phyloP scores from a whole-genome alignment of 2,797 vertebrate genomes.

The Coreius guichenoti region DNA sequence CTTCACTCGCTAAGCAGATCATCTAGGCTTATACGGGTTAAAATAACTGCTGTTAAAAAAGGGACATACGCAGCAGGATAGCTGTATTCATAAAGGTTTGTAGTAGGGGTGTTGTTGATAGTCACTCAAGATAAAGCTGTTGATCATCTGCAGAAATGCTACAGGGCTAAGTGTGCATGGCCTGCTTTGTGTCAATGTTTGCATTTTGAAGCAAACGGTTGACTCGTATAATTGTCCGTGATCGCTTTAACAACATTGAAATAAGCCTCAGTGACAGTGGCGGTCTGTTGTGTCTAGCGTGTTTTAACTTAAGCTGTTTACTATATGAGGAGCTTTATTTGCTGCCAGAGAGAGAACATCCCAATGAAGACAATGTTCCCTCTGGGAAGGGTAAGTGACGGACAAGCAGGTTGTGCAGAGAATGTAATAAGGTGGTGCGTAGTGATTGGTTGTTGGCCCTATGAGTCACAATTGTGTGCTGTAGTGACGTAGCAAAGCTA shows the following conservation, averaged over 20 bases:
- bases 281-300: background rate
- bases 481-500: constrained; percentile 52
- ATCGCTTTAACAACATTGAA: constrained; percentile 23
- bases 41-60: constrained; percentile 47
- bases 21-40: constrained; percentile 41
- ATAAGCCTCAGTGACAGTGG: constrained; percentile 4
- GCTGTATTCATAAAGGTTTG: constrained; percentile 3
- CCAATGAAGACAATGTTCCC: constrained; percentile 35
- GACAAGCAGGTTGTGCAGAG: constrained; percentile 44
- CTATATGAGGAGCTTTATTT: constrained; percentile 37
- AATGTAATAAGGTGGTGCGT: background rate
- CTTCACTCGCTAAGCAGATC: constrained; percentile 41
- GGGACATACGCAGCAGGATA: background rate
- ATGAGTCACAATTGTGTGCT: constrained; percentile 20
- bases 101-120: background rate
- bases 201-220: background rate
- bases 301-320: constrained; percentile 46
- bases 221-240: constrained; percentile 14
- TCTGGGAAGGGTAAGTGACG: constrained; percentile 29
- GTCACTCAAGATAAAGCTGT: constrained; percentile 11
- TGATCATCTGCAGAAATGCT: background rate
- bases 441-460: constrained; percentile 2
- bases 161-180: background rate
- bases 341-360: constrained; percentile 50
- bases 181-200: constrained; percentile 17